Conservation (phyloP, 2,888 invertebrate genomes). For the Antitype chi region DNA sequence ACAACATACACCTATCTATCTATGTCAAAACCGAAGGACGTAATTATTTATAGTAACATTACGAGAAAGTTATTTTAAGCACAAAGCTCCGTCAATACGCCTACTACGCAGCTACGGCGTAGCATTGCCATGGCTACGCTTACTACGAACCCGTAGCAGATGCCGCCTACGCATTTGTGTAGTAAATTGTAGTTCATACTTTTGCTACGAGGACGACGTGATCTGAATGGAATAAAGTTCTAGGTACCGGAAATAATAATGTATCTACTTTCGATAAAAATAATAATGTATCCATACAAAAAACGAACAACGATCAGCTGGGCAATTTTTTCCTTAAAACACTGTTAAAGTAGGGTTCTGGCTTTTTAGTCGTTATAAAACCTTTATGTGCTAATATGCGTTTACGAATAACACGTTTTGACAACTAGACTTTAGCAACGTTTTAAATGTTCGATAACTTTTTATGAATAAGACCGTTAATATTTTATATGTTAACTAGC, state of each 20-base stretch:
- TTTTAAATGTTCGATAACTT: too few species aligned
- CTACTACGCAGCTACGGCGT: conserved; percentile 33
- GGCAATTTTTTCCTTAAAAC: too few species aligned
- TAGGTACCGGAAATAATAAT: neutral
- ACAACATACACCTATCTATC: neutral
- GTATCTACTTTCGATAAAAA: neutral
- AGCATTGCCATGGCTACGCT: conserved; percentile 28
- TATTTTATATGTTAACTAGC: too few species aligned
- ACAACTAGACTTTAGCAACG: too few species aligned
- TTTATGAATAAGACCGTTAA: too few species aligned
- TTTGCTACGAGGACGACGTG: too few species aligned
- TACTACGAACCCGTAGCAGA: conserved; percentile 42
- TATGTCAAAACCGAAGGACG: neutral
- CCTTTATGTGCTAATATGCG: too few species aligned
- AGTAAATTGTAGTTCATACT: neutral
- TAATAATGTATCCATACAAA: neutral
- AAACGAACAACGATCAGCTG: too few species aligned
- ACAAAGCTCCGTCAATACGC: neutral
- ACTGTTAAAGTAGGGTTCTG: too few species aligned
- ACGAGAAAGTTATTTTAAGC: neutral
- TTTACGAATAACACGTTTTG: too few species aligned
- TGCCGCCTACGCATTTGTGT: neutral
- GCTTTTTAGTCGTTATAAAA: too few species aligned
- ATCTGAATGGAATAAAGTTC: neutral
- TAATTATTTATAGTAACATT: neutral